These are phyloP conservation scores for Microtus agrestis DNA, from an alignment of 2,797 vertebrate genomes.

Conservation along the genomic window DNA sequence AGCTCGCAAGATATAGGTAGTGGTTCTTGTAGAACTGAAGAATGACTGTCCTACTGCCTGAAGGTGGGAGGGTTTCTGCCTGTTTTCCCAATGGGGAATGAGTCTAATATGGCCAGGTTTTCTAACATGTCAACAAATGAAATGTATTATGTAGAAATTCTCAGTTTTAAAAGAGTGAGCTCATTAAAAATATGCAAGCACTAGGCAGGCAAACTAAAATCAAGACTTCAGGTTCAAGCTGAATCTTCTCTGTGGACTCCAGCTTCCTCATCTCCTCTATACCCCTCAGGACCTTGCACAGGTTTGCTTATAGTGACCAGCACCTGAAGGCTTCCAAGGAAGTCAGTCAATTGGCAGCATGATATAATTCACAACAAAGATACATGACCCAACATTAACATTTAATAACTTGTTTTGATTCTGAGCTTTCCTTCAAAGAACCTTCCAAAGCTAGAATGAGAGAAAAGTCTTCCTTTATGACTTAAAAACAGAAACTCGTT, in stretches of 20 bases:
- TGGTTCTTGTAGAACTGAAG: not conserved
- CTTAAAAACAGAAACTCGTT: slow-evolving; percentile 55
- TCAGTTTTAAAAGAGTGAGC: slow-evolving; percentile 1
- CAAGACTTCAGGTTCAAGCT: not conserved
- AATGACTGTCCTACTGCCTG: not conserved
- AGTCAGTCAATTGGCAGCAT: not conserved
- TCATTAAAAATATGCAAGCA: not conserved
- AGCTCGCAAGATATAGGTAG: not conserved
- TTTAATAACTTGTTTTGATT: slow-evolving; percentile 60
- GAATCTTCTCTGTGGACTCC: not conserved
- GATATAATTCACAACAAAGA: not conserved
- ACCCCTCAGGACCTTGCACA: not conserved
- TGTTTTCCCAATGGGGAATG: not conserved
- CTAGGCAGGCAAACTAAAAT: not conserved
- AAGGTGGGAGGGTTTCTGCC: not conserved
- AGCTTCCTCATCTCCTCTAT: not conserved
- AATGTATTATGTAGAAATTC: not conserved
- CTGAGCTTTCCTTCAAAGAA: slow-evolving; percentile 38
- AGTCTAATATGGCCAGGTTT: not conserved
- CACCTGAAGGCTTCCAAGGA: not conserved
- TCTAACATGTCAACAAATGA: slow-evolving; percentile 13
- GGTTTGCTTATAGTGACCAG: not conserved
- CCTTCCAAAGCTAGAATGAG: slow-evolving; percentile 45
- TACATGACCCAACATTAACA: not conserved
- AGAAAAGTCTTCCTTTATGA: slow-evolving; percentile 61